Evolutionary conservation across 2,888 invertebrate genomes (phyloP).

Genomic region (Eledone cirrhosa): DNA sequence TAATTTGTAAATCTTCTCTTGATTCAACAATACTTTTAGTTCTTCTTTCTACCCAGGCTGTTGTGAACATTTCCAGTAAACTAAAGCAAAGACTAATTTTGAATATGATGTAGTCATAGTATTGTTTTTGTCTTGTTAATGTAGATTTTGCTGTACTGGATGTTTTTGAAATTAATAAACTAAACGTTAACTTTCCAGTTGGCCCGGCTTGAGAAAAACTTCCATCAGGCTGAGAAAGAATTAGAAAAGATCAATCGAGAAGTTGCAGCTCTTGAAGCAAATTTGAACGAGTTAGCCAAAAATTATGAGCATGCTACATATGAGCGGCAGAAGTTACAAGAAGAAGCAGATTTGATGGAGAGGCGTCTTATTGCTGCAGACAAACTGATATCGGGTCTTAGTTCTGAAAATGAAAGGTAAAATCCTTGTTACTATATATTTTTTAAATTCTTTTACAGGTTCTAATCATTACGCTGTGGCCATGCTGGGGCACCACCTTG

Average conservation of each 20-base stretch:
- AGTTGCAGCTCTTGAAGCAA: slow-evolving; percentile 77
- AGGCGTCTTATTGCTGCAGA: slow-evolving; percentile 83
- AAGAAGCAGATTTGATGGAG: slow-evolving; percentile 85
- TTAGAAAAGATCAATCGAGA: slow-evolving; percentile 80
- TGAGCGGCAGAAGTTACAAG: slow-evolving; percentile 76
- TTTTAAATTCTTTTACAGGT: too few species aligned
- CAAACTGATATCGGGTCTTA: slow-evolving; percentile 85
- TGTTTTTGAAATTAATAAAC: neutral
- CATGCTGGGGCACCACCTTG: too few species aligned
- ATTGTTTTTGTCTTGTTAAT: too few species aligned
- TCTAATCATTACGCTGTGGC: too few species aligned
- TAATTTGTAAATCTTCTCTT: too few species aligned
- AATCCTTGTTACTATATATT: neutral
- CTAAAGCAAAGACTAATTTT: too few species aligned
- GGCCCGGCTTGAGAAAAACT: slow-evolving; percentile 79
- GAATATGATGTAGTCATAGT: too few species aligned
- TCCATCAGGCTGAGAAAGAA: slow-evolving; percentile 70
- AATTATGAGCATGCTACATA: slow-evolving; percentile 83
- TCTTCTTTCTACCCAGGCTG: neutral
- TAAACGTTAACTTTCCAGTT: slow-evolving; percentile 68
- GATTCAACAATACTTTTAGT: too few species aligned
- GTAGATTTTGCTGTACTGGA: too few species aligned
- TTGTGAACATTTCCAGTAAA: too few species aligned
- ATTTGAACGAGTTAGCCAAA: slow-evolving; percentile 76
- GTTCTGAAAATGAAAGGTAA: slow-evolving; percentile 80